These are phyloP conservation scores for Pentalonia nigronervosa DNA, from an alignment of 1,140 invertebrate genomes.

Conservation along the genomic window DNA sequence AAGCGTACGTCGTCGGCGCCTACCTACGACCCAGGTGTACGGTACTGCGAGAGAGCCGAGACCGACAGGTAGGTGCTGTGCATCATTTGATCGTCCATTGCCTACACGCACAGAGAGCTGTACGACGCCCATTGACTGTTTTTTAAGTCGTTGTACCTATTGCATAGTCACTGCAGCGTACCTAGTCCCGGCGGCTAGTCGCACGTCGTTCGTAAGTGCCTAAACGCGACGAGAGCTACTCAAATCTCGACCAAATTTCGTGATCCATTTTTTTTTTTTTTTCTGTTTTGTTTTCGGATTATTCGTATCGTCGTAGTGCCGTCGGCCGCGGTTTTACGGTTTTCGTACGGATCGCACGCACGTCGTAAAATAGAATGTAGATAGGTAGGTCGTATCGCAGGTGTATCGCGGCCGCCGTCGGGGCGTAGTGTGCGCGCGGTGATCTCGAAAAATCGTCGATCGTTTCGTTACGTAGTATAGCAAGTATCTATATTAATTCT, in stretches of 20 bases:
- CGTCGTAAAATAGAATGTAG: neutral
- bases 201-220: neutral
- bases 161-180: neutral
- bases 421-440: neutral
- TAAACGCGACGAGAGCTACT: neutral
- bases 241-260: neutral
- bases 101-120: neutral
- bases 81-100: neutral
- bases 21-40: neutral
- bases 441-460: neutral
- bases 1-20: neutral
- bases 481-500: no score
- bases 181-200: conserved; percentile 1
- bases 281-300: no score
- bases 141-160: neutral
- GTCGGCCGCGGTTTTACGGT: neutral
- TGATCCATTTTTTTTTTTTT: neutral
- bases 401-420: neutral
- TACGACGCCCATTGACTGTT: neutral
- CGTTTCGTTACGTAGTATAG: neutral
- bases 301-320: neutral
- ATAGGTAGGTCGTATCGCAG: neutral
- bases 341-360: neutral
- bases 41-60: neutral
- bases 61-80: neutral